Evolutionary conservation across 2,113 vertebrate genomes (phyloP).

Genomic region (Hydropotes inermis): DNA sequence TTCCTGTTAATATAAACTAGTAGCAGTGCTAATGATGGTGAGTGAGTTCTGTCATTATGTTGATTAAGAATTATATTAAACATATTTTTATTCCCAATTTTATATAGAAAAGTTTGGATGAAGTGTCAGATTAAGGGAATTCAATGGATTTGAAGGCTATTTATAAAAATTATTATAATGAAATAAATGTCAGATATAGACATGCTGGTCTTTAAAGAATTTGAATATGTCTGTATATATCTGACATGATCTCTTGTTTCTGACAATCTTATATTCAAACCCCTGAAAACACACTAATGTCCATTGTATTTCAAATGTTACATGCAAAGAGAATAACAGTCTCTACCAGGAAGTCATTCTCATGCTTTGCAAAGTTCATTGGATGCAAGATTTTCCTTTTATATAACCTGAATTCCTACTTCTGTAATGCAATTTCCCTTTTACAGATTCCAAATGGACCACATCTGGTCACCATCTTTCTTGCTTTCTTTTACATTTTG

Average conservation of each 20-base stretch:
- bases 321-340: background rate
- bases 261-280: background rate
- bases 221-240: background rate
- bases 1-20: background rate
- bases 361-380: slow-evolving; percentile 18
- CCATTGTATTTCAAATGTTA: slow-evolving; percentile 8
- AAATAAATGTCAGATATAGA: background rate
- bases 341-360: background rate
- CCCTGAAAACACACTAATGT: background rate
- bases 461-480: slow-evolving; percentile 51
- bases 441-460: slow-evolving; percentile 36
- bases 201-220: background rate
- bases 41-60: background rate
- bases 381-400: slow-evolving; percentile 32
- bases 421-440: slow-evolving; percentile 52
- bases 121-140: background rate
- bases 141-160: slow-evolving; percentile 4
- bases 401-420: slow-evolving; percentile 57
- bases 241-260: background rate
- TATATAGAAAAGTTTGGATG: background rate
- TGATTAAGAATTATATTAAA: background rate
- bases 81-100: background rate
- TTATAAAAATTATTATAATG: background rate
- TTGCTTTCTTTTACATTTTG: slow-evolving; percentile 38
- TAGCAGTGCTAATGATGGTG: background rate